Evolutionary conservation across 2,113 vertebrate genomes (phyloP), one percentile per base, ranked within the genome.

Genomic region (Redunca redunca): DNA sequence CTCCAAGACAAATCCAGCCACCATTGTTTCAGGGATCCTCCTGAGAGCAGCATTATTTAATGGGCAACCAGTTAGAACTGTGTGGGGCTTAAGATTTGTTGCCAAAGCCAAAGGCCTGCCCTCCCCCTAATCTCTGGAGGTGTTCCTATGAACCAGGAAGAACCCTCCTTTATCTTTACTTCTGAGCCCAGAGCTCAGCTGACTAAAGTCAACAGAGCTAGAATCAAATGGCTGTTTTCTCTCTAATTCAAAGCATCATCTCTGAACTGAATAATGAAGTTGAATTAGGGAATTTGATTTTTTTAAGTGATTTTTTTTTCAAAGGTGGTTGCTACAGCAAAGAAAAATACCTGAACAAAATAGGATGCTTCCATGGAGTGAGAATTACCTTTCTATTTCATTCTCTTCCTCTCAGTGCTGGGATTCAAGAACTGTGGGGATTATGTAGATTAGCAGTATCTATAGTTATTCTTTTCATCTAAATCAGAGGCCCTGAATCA

Each of bases 281-380:
- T 95, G 85, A 87, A 93, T 95, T 95, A 96, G 43, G 26, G 50
- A 93, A 91, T 95, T 88, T n/a, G 43, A 82, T 71, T 88, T 93
- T 91, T 95, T 95, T 28, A 91, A 97, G 88, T 93, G 58, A 94
- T 97, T 94, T 28, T 67, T 67, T 71, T 71, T 40, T 71, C 2
- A 86, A 58, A 80, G 28, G 3, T 67, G 7, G 43, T 94, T 96
- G 36, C 46, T 88, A 74, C 53, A 58, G 15, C 53, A 90, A 95
- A 96, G 52, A 82, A 97, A 98, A 96, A 86, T 80, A 71, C 55
- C 77, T 57, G 84, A 92, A 90, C 25, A 90, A 94, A 94, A 85
- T 5, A 88, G 85, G 53, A 52, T 64, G 52, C 57, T 87, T n/a
- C 15, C 46, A 36, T 13, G 53, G 57, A 97, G 48, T 53, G 30